phyloP scores from a whole-genome alignment of 2,888 invertebrate species.

The Pilophorus perplexus region DNA sequence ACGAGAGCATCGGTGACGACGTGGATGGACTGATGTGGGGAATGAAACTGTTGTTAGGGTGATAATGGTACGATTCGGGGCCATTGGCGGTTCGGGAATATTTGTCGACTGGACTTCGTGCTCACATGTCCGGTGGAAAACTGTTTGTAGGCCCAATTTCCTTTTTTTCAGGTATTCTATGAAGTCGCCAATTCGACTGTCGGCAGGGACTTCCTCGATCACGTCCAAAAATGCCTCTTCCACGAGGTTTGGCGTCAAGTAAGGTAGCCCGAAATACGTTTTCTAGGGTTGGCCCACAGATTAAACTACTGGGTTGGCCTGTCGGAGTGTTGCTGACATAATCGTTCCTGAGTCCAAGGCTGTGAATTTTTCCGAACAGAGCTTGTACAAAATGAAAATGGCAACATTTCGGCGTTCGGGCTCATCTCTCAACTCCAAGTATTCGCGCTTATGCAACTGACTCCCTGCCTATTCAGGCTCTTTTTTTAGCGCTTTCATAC shows the following conservation, averaged over 20 bases:
- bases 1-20: too few relatives aligned
- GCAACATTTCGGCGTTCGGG: slow-evolving; percentile 2
- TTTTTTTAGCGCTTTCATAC: too few relatives aligned
- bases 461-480: too few relatives aligned
- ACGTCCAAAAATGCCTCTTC: slow-evolving; percentile 12
- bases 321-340: background rate
- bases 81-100: too few relatives aligned
- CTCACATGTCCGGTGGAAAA: slow-evolving; percentile 12
- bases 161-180: slow-evolving; percentile 11
- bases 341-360: slow-evolving; percentile 19
- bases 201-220: slow-evolving; percentile 16
- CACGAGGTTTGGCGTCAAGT: slow-evolving; percentile 21
- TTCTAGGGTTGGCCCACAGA: background rate
- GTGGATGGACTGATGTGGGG: too few relatives aligned
- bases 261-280: slow-evolving; percentile 1
- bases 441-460: too few relatives aligned
- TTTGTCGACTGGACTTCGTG: slow-evolving; percentile 5
- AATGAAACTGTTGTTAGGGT: background rate
- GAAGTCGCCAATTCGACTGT: background rate
- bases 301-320: too few relatives aligned
- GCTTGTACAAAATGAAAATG: slow-evolving; percentile 11
- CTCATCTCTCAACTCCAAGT: too few relatives aligned
- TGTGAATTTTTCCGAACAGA: slow-evolving; percentile 14
- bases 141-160: slow-evolving; percentile 5
- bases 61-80: too few relatives aligned